These are phyloP conservation scores for Acronicta psi DNA, from an alignment of 2,888 invertebrate species.

Conservation along the genomic window DNA sequence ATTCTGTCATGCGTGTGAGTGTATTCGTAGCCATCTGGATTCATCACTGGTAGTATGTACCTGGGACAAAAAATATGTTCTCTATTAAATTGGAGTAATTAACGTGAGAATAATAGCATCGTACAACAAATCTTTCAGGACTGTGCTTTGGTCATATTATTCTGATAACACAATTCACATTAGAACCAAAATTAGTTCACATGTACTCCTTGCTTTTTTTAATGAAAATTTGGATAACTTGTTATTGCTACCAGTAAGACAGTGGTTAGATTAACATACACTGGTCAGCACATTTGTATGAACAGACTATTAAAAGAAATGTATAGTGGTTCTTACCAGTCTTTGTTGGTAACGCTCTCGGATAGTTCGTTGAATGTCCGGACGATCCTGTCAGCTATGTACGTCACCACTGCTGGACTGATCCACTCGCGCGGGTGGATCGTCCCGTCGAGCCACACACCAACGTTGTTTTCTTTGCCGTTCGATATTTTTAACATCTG, in stretches of 20 bases:
- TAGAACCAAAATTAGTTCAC: too few species aligned
- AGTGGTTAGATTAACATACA: too few species aligned
- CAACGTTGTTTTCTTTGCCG: slow-evolving; percentile 89
- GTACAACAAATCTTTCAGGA: too few species aligned
- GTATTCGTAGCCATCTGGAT: slow-evolving; percentile 97
- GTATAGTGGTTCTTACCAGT: slow-evolving; percentile 90
- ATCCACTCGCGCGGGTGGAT: slow-evolving; percentile 98
- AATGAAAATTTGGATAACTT: too few species aligned
- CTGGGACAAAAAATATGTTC: slow-evolving; percentile 66
- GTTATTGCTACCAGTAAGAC: too few species aligned
- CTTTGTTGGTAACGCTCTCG: slow-evolving; percentile 92
- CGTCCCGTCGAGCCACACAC: slow-evolving; percentile 93
- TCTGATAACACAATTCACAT: too few species aligned
- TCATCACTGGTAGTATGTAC: slow-evolving; percentile 93
- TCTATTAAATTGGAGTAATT: too few species aligned
- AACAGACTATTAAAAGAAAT: too few species aligned
- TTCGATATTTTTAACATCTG: slow-evolving; percentile 91
- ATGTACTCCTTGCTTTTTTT: too few species aligned
- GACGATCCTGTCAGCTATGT: slow-evolving; percentile 92
- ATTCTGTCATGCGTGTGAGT: slow-evolving; percentile 94
- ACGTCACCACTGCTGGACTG: slow-evolving; percentile 93
- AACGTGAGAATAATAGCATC: too few species aligned
- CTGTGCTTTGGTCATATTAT: too few species aligned
- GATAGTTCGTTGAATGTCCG: slow-evolving; percentile 91
- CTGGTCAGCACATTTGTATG: too few species aligned